phyloP scores from a whole-genome alignment of 2,888 invertebrate genomes.

The Halictus quadricinctus region DNA sequence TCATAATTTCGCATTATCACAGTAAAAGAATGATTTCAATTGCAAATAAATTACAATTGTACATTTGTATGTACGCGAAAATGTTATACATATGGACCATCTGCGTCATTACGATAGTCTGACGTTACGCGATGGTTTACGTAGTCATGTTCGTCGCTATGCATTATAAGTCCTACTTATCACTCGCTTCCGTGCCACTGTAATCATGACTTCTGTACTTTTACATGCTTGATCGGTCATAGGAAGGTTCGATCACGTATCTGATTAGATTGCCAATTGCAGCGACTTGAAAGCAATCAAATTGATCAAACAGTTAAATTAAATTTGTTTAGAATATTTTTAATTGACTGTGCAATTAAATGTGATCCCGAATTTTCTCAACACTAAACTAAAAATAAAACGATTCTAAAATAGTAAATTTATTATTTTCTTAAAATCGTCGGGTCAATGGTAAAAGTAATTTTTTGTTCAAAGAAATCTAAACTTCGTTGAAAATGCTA shows the following conservation, averaged over 20 bases:
- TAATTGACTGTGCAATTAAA: background rate
- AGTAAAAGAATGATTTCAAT: too few species aligned
- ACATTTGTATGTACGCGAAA: background rate
- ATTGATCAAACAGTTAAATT: background rate
- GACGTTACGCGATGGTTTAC: conserved; percentile 5
- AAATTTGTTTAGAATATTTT: background rate
- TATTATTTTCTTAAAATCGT: background rate
- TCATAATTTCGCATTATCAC: too few species aligned
- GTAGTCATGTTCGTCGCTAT: background rate
- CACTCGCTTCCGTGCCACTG: background rate
- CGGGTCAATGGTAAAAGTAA: background rate
- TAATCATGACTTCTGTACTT: background rate
- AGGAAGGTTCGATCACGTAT: background rate
- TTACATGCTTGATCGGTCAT: too few species aligned
- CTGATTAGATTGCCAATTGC: background rate
- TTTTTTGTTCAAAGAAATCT: background rate
- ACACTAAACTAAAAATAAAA: background rate
- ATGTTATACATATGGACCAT: background rate
- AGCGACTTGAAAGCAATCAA: background rate
- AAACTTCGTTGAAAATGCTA: background rate
- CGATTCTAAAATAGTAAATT: background rate
- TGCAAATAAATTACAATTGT: background rate
- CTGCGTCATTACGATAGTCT: conserved; percentile 19
- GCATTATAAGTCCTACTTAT: background rate
- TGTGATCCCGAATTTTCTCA: background rate